Evolutionary conservation across 2,113 vertebrate genomes (phyloP).

Genomic region (Blennius ocellaris): DNA sequence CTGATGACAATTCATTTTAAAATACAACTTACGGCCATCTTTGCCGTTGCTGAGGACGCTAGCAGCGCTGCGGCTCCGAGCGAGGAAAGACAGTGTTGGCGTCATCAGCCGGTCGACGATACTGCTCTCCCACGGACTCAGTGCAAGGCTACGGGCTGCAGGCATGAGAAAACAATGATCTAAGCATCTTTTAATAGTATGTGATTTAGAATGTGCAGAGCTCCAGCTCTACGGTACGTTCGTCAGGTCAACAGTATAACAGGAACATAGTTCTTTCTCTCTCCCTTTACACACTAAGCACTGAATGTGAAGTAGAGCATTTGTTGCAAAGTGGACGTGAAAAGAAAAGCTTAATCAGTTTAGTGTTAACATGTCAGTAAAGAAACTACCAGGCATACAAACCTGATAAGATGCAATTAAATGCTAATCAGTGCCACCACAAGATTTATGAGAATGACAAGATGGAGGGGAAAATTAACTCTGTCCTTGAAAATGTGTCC

Average conservation of each 20-base stretch:
- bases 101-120: constrained; percentile 98
- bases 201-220: neutral
- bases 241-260: neutral
- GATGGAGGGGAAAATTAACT: neutral
- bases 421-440: constrained; percentile 9
- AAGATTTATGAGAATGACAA: neutral
- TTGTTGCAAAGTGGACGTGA: constrained; percentile 3
- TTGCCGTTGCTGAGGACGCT: constrained; percentile 89
- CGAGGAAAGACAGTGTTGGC: constrained; percentile 95
- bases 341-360: neutral
- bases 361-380: neutral
- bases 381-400: neutral
- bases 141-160: constrained; percentile 89
- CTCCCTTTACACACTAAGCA: neutral
- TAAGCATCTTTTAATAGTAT: neutral
- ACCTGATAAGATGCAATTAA: neutral
- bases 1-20: too few relatives aligned
- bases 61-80: constrained; percentile 94
- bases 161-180: neutral
- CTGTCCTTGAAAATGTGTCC: constrained; percentile 17
- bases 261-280: neutral
- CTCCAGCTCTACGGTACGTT: neutral
- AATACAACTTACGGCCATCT: constrained; percentile 88
- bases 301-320: neutral
- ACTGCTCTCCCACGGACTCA: constrained; percentile 97